Evolutionary conservation across 2,113 vertebrate genomes (phyloP).

Genomic region (Cryptomyrus ogoouensis): DNA sequence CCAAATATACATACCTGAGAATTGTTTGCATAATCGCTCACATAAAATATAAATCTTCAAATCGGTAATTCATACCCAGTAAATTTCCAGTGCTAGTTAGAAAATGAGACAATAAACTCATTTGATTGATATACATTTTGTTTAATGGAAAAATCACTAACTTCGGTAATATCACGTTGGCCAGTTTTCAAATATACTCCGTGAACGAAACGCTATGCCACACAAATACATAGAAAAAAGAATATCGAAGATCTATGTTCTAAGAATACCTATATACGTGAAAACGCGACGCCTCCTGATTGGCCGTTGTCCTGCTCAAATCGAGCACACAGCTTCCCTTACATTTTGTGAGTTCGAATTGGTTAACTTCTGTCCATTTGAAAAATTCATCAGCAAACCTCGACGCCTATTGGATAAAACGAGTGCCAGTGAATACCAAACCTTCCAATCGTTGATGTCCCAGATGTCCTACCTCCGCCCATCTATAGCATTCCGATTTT

Average conservation of each 20-base stretch:
- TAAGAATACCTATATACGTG: not conserved
- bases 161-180: not conserved
- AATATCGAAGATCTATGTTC: not conserved
- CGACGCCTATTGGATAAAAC: slow-evolving; percentile 24
- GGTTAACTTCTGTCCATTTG: slow-evolving; percentile 12
- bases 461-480: not conserved
- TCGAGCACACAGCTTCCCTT: slow-evolving; percentile 1
- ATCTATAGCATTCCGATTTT: slow-evolving; percentile 39
- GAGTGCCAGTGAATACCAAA: not conserved
- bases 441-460: slow-evolving; percentile 29
- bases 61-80: not conserved
- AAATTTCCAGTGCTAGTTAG: not conserved
- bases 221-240: not conserved
- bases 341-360: not conserved
- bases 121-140: not conserved
- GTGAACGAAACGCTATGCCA: not conserved
- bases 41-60: not conserved
- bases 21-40: not conserved
- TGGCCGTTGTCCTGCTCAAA: not conserved
- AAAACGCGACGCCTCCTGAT: not conserved
- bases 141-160: not conserved
- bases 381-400: not conserved
- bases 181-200: not conserved
- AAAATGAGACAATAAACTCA: not conserved
- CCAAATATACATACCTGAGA: not conserved